phyloP scores from a whole-genome alignment of 1,140 invertebrate genomes.

The Orius laevigatus region DNA sequence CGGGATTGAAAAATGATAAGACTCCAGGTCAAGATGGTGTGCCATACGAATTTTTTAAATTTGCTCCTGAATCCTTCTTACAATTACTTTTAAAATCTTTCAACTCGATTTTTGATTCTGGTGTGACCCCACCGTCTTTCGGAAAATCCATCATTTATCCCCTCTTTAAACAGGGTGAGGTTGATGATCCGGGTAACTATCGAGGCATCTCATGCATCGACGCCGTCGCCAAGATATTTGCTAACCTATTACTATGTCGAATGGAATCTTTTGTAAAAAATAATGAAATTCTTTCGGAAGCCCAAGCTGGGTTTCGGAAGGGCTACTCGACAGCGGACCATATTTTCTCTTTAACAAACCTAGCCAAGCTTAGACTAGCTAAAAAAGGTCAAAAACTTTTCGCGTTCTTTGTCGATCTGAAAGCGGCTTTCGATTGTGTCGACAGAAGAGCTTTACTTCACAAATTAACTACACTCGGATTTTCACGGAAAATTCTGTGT shows the following conservation, averaged over 20 bases:
- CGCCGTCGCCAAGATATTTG: constrained; percentile 3
- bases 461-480: background rate
- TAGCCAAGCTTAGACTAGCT: background rate
- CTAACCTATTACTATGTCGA: constrained; percentile 3
- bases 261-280: background rate
- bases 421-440: constrained; percentile 1
- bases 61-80: background rate
- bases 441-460: background rate
- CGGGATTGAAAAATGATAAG: constrained; percentile 1
- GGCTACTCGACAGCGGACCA: constrained; percentile 8
- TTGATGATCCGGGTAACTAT: constrained; percentile 6
- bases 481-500: background rate
- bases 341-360: constrained; percentile 2
- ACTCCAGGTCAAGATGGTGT: constrained; percentile 9
- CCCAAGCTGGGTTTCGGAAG: constrained; percentile 9
- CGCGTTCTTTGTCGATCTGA: constrained; percentile 12
- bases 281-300: constrained; percentile 3
- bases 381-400: background rate
- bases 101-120: constrained; percentile 4
- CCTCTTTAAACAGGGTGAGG: constrained; percentile 10
- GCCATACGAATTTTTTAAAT: constrained; percentile 8
- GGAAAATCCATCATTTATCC: constrained; percentile 9
- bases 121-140: background rate
- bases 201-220: constrained; percentile 12
- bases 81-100: background rate